Conservation (phyloP, 2,888 invertebrate species). For the Nematopogon swammerdamellus region DNA sequence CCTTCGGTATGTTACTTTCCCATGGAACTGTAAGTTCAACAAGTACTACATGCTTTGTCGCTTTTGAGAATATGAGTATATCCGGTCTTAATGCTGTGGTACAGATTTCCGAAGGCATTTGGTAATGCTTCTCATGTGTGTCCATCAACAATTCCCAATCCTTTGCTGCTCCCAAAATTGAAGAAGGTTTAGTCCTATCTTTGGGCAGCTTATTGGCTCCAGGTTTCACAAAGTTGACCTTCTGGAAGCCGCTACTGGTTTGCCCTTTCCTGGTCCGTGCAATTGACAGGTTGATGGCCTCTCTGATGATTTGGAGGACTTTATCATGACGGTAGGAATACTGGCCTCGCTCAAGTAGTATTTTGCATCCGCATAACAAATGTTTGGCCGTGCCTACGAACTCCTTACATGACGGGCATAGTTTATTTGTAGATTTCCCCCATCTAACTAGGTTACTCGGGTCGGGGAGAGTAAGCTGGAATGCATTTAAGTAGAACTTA, state of each 20-base stretch:
- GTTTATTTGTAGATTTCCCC: conserved; percentile 1
- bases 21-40: too few species aligned
- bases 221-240: neutral
- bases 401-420: conserved; percentile 1
- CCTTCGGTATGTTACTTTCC: too few species aligned
- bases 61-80: too few species aligned
- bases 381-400: conserved; percentile 1
- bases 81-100: too few species aligned
- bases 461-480: conserved; percentile 1
- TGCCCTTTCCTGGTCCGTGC: neutral
- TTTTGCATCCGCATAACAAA: conserved; percentile 1
- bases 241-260: conserved; percentile 1
- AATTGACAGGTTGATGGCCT: neutral
- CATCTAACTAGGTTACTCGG: conserved; percentile 1
- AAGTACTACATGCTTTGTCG: too few species aligned
- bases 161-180: neutral
- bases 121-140: too few species aligned
- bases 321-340: conserved; percentile 1
- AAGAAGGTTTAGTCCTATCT: neutral
- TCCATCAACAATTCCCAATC: too few species aligned
- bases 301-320: neutral
- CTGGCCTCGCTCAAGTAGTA: neutral
- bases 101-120: too few species aligned
- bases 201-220: neutral
- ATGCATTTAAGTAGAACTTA: conserved; percentile 1